Evolutionary conservation across 37 sponge, comb jelly and placozoan genomes (phyloP).

Genomic region (Amphimedon queenslandica): DNA sequence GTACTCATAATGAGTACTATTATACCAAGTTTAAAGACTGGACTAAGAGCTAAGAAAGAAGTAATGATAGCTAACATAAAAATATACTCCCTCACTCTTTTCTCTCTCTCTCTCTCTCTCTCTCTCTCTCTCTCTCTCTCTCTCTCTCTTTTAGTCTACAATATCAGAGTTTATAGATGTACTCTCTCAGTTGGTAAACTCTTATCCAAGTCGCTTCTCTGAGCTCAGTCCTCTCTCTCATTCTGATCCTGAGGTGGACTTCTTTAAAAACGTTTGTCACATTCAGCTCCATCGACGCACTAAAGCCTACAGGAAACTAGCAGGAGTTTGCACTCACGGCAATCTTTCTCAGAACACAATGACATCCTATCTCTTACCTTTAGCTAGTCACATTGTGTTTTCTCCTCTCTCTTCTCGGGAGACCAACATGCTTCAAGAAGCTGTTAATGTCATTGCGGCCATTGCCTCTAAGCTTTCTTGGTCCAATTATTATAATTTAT

Average conservation of each 20-base stretch:
- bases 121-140: not conserved
- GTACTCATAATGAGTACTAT: constrained; percentile 28
- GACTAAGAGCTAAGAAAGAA: constrained; percentile 46
- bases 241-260: constrained; percentile 75
- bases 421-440: constrained; percentile 76
- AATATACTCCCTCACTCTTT: not conserved
- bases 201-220: constrained; percentile 54
- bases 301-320: constrained; percentile 54
- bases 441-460: constrained; percentile 62
- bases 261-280: constrained; percentile 86
- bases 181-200: constrained; percentile 54
- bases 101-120: not conserved
- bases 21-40: constrained; percentile 30
- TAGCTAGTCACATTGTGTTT: constrained; percentile 63
- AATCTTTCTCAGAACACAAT: constrained; percentile 30
- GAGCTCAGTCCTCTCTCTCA: constrained; percentile 45
- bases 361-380: constrained; percentile 58
- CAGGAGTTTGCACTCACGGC: constrained; percentile 19
- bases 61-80: constrained; percentile 5
- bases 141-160: constrained; percentile 32
- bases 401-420: constrained; percentile 25
- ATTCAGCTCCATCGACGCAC: constrained; percentile 81
- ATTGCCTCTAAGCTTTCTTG: constrained; percentile 51
- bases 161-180: constrained; percentile 58
- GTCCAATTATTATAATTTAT: constrained; percentile 50